Evolutionary conservation across 2,888 invertebrate species (phyloP).

Genomic region (Drepanosiphum platanoidis): DNA sequence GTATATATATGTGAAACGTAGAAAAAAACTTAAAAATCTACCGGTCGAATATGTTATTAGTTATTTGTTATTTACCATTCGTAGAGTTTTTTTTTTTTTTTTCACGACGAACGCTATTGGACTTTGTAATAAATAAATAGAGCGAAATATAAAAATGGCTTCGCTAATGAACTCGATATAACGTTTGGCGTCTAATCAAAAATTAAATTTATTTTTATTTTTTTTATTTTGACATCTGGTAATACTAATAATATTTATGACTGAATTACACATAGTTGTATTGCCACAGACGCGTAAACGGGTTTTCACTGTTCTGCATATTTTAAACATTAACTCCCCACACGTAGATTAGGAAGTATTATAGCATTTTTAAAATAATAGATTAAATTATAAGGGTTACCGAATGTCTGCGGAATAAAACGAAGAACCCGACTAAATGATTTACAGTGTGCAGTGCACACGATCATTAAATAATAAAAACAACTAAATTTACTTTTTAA

Average conservation of each 20-base stretch:
- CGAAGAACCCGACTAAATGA: not conserved
- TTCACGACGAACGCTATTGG: too few relatives aligned
- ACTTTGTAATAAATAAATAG: not conserved
- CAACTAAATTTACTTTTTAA: not conserved
- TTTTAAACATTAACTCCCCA: slow-evolving; percentile 17
- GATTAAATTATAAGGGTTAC: slow-evolving; percentile 3
- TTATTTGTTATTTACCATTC: not conserved
- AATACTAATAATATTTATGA: slow-evolving; percentile 33
- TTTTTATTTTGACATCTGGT: slow-evolving; percentile 2
- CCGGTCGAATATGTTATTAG: too few relatives aligned
- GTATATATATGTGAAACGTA: too few relatives aligned
- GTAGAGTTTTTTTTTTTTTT: not conserved
- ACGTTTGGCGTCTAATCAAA: not conserved
- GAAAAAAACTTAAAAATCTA: not conserved
- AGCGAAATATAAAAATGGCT: not conserved
- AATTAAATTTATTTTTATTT: not conserved
- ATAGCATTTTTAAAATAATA: not conserved
- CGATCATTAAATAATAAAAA: not conserved
- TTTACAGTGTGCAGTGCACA: not conserved
- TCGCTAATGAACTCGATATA: not conserved
- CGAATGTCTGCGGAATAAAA: not conserved
- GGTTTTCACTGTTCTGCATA: slow-evolving; percentile 18
- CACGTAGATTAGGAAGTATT: not conserved
- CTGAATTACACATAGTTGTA: slow-evolving; percentile 16
- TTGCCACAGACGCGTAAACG: slow-evolving; percentile 7